Evolutionary conservation across 2,113 vertebrate species (phyloP).

Genomic region (Peromyscus maniculatus): DNA sequence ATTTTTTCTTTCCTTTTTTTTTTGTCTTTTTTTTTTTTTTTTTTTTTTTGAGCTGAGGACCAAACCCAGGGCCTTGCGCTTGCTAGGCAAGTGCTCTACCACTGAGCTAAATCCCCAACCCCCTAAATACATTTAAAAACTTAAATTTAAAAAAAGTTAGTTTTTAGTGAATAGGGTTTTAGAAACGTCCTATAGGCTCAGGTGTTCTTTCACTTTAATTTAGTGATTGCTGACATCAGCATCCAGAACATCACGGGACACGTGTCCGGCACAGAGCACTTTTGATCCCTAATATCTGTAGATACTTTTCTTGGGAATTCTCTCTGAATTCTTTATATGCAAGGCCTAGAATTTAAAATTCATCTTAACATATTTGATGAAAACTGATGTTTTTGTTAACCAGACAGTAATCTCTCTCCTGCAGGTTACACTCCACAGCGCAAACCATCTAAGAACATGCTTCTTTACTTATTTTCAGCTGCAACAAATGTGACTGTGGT

Average conservation of each 20-base stretch:
- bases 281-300: not conserved
- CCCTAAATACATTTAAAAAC: not conserved
- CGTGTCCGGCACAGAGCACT: not conserved
- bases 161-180: not conserved
- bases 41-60: too few relatives aligned
- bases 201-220: constrained; percentile 38
- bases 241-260: not conserved
- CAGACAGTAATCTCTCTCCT: not conserved
- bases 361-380: not conserved
- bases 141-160: not conserved
- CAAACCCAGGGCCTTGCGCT: too few relatives aligned
- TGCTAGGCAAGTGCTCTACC: too few relatives aligned
- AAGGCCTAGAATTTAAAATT: constrained; percentile 44
- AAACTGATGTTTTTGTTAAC: not conserved
- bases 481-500: not conserved
- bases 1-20: too few relatives aligned
- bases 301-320: not conserved
- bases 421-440: not conserved
- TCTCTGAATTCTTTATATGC: constrained; percentile 56
- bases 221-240: not conserved
- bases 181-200: not conserved
- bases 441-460: not conserved
- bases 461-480: constrained; percentile 32
- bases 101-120: too few relatives aligned
- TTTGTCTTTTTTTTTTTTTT: too few relatives aligned